phyloP scores from a whole-genome alignment of 2,797 vertebrate genomes.

The Molossus molossus region DNA sequence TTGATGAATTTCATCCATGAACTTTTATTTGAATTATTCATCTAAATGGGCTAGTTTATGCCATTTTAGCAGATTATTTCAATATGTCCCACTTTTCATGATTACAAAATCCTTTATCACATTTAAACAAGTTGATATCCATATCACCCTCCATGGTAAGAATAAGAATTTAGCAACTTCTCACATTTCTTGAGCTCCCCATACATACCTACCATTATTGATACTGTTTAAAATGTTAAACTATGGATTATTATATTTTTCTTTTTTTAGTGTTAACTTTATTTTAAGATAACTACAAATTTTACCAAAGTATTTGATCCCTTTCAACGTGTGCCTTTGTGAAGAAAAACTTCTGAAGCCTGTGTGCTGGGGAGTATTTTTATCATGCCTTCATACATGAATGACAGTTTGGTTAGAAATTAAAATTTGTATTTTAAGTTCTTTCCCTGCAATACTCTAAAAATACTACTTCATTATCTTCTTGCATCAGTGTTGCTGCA shows the following conservation, averaged over 20 bases:
- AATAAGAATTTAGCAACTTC: neutral
- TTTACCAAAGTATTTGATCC: conserved; percentile 19
- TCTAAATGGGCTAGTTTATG: neutral
- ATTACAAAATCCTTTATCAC: neutral
- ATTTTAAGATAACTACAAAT: neutral
- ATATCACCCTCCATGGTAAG: neutral
- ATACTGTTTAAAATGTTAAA: neutral
- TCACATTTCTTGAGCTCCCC: neutral
- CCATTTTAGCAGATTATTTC: neutral
- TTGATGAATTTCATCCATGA: conserved; percentile 17
- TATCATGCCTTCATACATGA: conserved; percentile 61
- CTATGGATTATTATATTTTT: neutral
- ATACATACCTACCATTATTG: neutral
- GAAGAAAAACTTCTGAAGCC: conserved; percentile 39
- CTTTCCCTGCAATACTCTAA: conserved; percentile 48
- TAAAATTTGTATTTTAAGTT: conserved; percentile 59
- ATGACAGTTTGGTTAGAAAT: conserved; percentile 68
- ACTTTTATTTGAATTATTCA: conserved; percentile 12
- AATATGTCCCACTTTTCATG: neutral
- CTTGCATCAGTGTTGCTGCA: neutral
- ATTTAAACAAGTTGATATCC: neutral
- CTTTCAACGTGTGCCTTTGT: conserved; percentile 23
- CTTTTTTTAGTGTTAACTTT: conserved; percentile 12
- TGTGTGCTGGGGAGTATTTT: conserved; percentile 58
- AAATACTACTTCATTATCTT: conserved; percentile 69